A percentile compares a stretch with the other conserved stretches of the same genome.
Evolutionary conservation across 2,797 vertebrate genomes (phyloP).

Genomic region (Fringilla coelebs): DNA sequence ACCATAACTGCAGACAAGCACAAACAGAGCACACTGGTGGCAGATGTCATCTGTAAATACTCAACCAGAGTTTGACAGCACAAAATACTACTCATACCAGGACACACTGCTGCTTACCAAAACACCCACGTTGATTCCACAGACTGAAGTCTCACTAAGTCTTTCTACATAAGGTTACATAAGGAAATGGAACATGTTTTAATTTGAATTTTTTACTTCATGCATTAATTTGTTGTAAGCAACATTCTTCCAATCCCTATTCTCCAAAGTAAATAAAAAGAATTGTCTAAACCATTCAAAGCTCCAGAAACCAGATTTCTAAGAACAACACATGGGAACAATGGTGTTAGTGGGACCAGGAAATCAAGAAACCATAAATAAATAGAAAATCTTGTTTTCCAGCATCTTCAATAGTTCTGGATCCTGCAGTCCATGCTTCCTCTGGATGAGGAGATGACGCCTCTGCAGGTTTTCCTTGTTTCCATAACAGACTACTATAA

Average conservation of each 20-base stretch:
- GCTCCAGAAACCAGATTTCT: neutral
- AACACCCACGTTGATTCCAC: neutral
- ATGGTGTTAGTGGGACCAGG: neutral
- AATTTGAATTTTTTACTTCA: neutral
- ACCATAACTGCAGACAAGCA: neutral
- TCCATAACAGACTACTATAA: neutral
- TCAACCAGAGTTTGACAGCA: neutral
- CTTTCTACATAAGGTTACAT: neutral
- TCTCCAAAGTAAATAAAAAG: neutral
- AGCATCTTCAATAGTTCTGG: neutral
- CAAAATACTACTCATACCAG: neutral
- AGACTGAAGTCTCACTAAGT: neutral
- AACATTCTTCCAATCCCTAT: neutral
- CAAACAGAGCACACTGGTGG: neutral
- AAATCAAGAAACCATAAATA: constrained; percentile 35
- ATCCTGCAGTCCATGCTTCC: neutral
- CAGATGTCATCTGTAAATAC: neutral
- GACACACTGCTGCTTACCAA: neutral
- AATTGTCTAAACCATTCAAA: neutral
- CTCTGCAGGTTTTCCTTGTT: neutral
- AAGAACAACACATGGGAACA: constrained; percentile 44
- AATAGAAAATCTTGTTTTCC: neutral
- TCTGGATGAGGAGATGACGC: constrained; percentile 12
- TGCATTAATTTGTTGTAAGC: neutral
- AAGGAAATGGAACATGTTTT: neutral